Conservation (phyloP, 2,113 vertebrate species). For the Cranoglanis bouderius region DNA sequence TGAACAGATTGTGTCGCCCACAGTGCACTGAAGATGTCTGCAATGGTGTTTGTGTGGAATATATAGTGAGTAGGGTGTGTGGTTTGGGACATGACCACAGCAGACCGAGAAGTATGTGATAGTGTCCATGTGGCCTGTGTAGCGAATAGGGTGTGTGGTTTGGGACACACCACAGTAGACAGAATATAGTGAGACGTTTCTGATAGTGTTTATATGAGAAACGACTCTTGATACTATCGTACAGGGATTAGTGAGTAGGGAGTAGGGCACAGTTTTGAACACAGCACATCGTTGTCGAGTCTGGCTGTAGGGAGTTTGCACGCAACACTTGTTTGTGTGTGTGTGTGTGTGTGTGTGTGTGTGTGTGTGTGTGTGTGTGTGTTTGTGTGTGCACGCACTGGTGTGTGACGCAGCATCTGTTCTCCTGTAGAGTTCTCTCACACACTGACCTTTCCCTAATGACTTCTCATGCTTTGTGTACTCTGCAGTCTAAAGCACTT, state of each 20-base stretch:
- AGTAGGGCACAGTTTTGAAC: background rate
- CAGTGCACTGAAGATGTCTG: background rate
- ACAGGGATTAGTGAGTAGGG: background rate
- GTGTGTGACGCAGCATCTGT: conserved; percentile 28
- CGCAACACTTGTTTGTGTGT: background rate
- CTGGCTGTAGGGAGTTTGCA: background rate
- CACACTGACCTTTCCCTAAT: conserved; percentile 38
- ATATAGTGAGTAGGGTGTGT: background rate
- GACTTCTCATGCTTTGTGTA: conserved; percentile 37
- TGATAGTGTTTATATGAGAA: background rate
- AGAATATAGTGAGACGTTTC: background rate
- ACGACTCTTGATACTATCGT: too few relatives aligned
- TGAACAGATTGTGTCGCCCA: background rate
- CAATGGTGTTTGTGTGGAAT: background rate
- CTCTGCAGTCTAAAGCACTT: conserved; percentile 30
- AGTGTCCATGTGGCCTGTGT: background rate
- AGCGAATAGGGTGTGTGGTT: background rate
- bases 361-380: background rate
- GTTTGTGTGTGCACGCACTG: background rate
- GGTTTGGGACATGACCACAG: background rate
- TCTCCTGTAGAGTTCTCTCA: conserved; percentile 32
- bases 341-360: background rate
- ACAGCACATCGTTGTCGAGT: background rate
- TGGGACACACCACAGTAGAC: background rate
- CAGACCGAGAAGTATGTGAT: background rate